Base-by-base conservation (phyloP, 2,888 invertebrate genomes). In the Meteorus cinctellus region DNA sequence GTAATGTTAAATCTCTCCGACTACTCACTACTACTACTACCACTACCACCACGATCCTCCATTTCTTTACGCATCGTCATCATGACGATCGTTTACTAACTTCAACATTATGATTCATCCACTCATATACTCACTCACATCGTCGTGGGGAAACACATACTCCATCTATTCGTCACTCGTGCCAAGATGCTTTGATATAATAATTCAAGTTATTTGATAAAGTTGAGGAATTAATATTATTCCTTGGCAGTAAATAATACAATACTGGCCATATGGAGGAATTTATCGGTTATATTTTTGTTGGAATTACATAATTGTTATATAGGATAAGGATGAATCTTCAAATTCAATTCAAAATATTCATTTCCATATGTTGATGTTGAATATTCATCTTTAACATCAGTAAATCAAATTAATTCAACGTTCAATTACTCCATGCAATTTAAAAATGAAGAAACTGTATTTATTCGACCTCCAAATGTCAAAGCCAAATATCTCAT, bases 101-200 rank as follows among this genome's bases (percentile, higher is more conserved):
- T 60, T 59, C 55, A 45, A 66, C 34, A 12, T 66, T 41, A 71
- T 75, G 75, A 75, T 75, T 75, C 75, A 75, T 75, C 66, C 27
- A 29, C 29, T 55, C 31, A 71, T 66, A 66, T 71, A 66, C 75
- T 70, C 75, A n/a, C 68, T 34, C 29, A n/a, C 48, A 27, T 51
- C 66, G 19, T 12, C 36, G 66, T 41, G 19, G 24, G 19, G 24
- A 36, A 68, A 60, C 10, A 31, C n/a, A 19, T 31, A 36, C 70
- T 31, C 55, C 31, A 31, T 16, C 10, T 55, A 63, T 70, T 70
- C 70, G 70, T 75, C 75, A 75, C 31, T 55, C 34, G 16, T 19
- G 45, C n/a, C 29, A 41, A 68, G 60, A 48, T 63, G 48, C 62
- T n/a, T 34, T 8, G 14, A n/a, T 31, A 19, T 69, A 69, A 29